Conservation (phyloP, 1,140 invertebrate genomes). For the Wasmannia auropunctata region DNA sequence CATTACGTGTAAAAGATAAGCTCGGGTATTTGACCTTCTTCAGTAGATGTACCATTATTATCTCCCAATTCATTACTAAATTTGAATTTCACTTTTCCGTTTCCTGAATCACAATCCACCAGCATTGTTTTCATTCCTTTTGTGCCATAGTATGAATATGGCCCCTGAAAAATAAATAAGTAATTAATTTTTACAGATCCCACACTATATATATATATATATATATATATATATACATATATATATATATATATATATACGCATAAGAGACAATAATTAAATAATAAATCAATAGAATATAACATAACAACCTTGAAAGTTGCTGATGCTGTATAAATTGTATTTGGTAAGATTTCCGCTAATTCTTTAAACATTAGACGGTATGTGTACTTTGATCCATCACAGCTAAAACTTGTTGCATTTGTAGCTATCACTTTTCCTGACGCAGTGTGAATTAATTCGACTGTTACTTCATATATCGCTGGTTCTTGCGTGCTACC, state of each 20-base stretch:
- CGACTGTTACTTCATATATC: constrained; percentile 93
- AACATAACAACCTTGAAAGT: constrained; percentile 89
- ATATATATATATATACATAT: no score
- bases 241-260: no score
- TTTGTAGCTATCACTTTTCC: constrained; percentile 92
- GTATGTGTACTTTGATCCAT: constrained; percentile 93
- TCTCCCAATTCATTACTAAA: constrained; percentile 95
- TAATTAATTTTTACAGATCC: constrained; percentile 11
- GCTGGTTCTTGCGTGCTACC: constrained; percentile 93
- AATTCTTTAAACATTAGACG: constrained; percentile 96
- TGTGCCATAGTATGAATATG: constrained; percentile 95
- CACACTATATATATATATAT: background rate
- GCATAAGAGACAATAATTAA: constrained; percentile 1
- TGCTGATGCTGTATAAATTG: constrained; percentile 93
- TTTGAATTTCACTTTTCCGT: constrained; percentile 92
- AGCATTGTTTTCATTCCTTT: constrained; percentile 92
- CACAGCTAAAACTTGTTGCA: constrained; percentile 92
- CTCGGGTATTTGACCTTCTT: constrained; percentile 96
- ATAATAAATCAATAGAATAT: constrained; percentile 3
- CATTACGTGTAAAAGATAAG: constrained; percentile 92
- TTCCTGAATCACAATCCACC: constrained; percentile 90
- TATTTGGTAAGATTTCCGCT: constrained; percentile 92
- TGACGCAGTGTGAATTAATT: constrained; percentile 92
- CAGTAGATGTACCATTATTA: constrained; percentile 96
- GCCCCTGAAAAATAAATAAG: constrained; percentile 88